phyloP scores from a whole-genome alignment of 2,113 vertebrate genomes.

The Casuarius casuarius region DNA sequence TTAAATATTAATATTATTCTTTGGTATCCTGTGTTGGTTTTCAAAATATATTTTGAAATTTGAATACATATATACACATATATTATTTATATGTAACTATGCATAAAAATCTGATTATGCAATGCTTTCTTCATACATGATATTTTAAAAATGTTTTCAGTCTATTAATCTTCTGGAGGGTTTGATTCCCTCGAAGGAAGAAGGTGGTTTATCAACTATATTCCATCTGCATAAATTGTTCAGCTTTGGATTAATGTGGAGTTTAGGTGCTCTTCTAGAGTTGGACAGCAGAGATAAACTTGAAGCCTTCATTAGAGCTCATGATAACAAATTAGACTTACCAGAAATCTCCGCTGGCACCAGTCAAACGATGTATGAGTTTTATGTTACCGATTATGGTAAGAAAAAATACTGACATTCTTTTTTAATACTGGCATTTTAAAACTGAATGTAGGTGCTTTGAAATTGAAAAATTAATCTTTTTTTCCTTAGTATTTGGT shows the following conservation, averaged over 20 bases:
- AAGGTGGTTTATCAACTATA: conserved; percentile 50
- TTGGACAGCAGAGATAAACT: conserved; percentile 77
- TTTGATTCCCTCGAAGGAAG: conserved; percentile 79
- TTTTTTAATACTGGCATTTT: not conserved
- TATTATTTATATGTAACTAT: not conserved
- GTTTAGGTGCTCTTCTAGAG: conserved; percentile 81
- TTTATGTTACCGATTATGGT: conserved; percentile 75
- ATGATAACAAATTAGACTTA: conserved; percentile 71
- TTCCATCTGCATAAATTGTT: conserved; percentile 77
- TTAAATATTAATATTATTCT: not conserved
- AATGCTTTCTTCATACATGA: not conserved
- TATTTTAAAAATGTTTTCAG: conserved; percentile 66
- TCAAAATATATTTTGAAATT: not conserved
- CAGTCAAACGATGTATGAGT: conserved; percentile 79
- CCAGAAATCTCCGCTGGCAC: conserved; percentile 63
- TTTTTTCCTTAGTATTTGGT: not conserved
- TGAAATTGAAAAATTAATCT: not conserved
- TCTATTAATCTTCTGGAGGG: conserved; percentile 82
- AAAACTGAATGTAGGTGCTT: not conserved
- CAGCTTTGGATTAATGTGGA: conserved; percentile 82
- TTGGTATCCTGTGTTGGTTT: not conserved
- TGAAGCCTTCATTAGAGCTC: conserved; percentile 74
- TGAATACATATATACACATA: not conserved
- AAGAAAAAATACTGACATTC: conserved; percentile 13
- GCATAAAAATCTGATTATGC: not conserved